Evolutionary conservation across 2,797 vertebrate species (phyloP), one percentile per base, ranked within the genome.

Genomic region (Macropodus opercularis): DNA sequence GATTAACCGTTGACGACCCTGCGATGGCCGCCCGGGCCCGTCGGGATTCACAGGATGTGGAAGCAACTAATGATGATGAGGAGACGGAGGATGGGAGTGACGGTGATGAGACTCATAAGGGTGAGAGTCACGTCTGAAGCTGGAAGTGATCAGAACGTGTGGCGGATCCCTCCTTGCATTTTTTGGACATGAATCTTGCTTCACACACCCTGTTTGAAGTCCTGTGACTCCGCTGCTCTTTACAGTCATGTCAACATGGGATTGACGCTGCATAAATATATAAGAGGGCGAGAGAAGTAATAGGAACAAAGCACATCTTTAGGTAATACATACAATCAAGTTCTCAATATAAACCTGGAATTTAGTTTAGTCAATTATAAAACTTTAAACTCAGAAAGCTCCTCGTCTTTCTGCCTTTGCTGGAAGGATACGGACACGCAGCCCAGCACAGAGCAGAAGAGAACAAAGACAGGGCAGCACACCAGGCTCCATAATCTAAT

Each of bases 401-500:
- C 43, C 18, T 40, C 64, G 35, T 56, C 52, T 56, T 48, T 71
- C 40, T 61, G 50, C 70, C 68, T 52, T 66, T 55, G 40, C 52
- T 87, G 86, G 87, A 85, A 32, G 15, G 49, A 55, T 82, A 86
- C 85, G 87, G 77, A 60, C 79, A 75, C 73, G 79, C 84, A 71
- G 77, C 87, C 84, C 83, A 69, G 68, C 86, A 78, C 63, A 43
- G 56, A 65, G 54, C 83, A 51, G 55, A 41, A 65, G 71, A 67
- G 60, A 17, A 32, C 35, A 44, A 55, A 70, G 66, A 66, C 77
- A 34, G 78, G 51, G 72, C 83, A 77, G 79, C 81, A 87, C 89
- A 84, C 92, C 86, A 90, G 76, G 72, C 79, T 82, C 91, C 92
- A 91, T 98, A 97, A 98, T 98, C 96, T 94, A 95, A 98, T 98